Evolutionary conservation across 2,797 vertebrate genomes (phyloP).

Genomic region (Malacoctenus gilli): DNA sequence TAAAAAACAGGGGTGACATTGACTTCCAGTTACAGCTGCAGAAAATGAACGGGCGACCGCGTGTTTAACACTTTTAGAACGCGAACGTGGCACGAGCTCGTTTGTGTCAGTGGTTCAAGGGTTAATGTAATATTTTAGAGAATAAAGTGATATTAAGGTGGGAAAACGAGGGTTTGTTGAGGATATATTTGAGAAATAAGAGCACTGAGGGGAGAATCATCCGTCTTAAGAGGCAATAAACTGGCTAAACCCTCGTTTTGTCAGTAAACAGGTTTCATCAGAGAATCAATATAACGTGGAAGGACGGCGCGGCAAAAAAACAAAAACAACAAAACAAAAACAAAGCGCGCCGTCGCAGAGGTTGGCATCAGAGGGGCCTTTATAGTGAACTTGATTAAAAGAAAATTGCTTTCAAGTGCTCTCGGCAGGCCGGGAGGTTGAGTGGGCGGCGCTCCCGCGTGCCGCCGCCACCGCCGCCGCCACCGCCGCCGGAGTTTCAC

Average conservation of each 20-base stretch:
- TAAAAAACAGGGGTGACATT: too few relatives aligned
- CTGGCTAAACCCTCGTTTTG: conserved; percentile 62
- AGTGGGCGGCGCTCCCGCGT: conserved; percentile 70
- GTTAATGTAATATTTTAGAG: conserved; percentile 4
- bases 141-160: too few relatives aligned
- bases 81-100: too few relatives aligned
- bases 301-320: conserved; percentile 36
- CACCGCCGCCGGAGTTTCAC: conserved; percentile 62
- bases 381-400: conserved; percentile 82
- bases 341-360: conserved; percentile 66
- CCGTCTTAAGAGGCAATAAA: conserved; percentile 59
- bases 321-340: conserved; percentile 42
- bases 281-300: conserved; percentile 72
- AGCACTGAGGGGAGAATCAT: conserved; percentile 13
- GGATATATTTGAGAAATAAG: too few relatives aligned
- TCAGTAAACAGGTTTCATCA: conserved; percentile 69
- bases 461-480: too few relatives aligned
- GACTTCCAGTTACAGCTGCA: too few relatives aligned
- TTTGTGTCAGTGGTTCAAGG: too few relatives aligned
- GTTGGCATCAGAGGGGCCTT: conserved; percentile 77
- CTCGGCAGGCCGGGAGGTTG: conserved; percentile 75
- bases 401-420: conserved; percentile 83
- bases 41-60: too few relatives aligned
- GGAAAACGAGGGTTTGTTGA: too few relatives aligned
- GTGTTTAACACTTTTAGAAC: too few relatives aligned